phyloP scores from a whole-genome alignment of 2,113 vertebrate species.

The Trachemys scripta region DNA sequence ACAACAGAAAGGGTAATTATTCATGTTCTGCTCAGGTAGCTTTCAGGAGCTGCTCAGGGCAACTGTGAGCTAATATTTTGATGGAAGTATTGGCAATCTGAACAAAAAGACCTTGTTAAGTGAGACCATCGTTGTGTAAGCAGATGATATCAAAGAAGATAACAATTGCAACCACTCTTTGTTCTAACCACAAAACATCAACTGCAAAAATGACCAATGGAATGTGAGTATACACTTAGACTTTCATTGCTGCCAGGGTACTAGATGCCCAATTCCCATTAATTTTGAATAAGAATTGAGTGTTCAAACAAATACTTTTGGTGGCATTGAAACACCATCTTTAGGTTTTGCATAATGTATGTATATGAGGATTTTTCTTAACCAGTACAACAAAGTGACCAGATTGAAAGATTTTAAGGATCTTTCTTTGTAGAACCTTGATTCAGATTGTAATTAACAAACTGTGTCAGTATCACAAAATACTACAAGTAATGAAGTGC shows the following conservation, averaged over 20 bases:
- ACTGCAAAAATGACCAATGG: background rate
- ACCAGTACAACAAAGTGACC: background rate
- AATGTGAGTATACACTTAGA: background rate
- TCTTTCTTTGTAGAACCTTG: background rate
- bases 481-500: background rate
- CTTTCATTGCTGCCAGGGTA: background rate
- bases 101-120: background rate
- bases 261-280: background rate
- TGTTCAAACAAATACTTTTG: background rate
- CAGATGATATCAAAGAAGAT: background rate
- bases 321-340: background rate
- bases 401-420: background rate
- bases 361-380: background rate
- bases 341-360: background rate
- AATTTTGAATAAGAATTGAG: background rate
- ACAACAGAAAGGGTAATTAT: background rate
- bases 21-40: background rate
- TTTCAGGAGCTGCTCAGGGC: background rate
- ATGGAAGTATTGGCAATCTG: rapidly evolving
- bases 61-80: background rate
- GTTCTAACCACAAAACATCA: background rate
- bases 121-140: background rate
- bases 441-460: background rate
- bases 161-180: background rate
- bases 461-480: background rate